phyloP scores from a whole-genome alignment of 1,140 invertebrate genomes.

The Venturia canescens region DNA sequence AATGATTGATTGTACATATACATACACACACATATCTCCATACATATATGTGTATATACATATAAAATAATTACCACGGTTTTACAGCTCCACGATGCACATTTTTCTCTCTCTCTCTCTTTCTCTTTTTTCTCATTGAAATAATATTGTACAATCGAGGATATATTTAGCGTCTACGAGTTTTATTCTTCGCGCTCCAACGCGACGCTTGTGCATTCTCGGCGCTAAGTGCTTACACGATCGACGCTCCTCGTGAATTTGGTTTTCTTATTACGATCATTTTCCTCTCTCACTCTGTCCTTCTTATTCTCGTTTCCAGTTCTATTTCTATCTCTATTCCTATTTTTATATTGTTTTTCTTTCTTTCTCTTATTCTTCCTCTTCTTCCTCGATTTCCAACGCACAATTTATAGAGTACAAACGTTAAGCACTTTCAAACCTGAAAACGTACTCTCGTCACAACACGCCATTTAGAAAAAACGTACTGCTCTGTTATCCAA shows the following conservation, averaged over 20 bases:
- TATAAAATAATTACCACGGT: conserved; percentile 72
- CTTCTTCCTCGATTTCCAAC: conserved; percentile 4
- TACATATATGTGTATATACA: neutral
- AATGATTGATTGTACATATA: conserved; percentile 63
- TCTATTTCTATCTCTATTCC: conserved; percentile 13
- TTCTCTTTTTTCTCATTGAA: conserved; percentile 15
- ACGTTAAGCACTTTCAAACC: conserved; percentile 10
- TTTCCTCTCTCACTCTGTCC: conserved; percentile 9
- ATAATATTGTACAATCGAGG: conserved; percentile 42
- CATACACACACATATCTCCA: neutral
- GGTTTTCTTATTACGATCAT: conserved; percentile 40
- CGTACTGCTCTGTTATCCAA: neutral
- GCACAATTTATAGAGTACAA: conserved; percentile 7
- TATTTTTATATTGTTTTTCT: neutral
- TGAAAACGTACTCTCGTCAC: conserved; percentile 4
- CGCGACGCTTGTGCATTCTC: conserved; percentile 29
- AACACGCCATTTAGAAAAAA: conserved; percentile 25
- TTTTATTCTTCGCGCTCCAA: conserved; percentile 10
- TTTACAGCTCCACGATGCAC: conserved; percentile 59
- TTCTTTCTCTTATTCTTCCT: conserved; percentile 13
- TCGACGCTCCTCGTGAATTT: conserved; percentile 36
- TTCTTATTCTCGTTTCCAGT: neutral
- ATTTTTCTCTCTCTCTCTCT: conserved; percentile 47
- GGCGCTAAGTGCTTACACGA: neutral
- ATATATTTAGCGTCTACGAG: conserved; percentile 25